Evolutionary conservation across 2,113 vertebrate species (phyloP).

Genomic region (Hymenochirus boettgeri): DNA sequence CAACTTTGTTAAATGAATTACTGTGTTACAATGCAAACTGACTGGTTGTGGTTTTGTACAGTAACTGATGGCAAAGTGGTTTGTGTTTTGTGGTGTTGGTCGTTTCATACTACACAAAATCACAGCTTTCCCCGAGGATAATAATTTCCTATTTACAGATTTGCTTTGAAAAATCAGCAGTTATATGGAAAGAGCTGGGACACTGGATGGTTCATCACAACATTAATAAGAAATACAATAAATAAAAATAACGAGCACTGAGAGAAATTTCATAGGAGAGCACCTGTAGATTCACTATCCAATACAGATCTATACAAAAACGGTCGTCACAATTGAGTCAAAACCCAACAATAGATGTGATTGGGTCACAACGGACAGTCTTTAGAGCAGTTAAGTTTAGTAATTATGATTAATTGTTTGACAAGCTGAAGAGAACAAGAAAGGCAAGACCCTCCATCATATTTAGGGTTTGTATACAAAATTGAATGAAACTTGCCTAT

Average conservation of each 20-base stretch:
- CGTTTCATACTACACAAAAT: not conserved
- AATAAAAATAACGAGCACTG: not conserved
- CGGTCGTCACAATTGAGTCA: too few relatives aligned
- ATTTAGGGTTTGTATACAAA: not conserved
- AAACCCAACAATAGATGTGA: constrained; percentile 1
- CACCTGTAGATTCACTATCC: not conserved
- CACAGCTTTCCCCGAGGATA: not conserved
- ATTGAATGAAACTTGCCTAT: not conserved
- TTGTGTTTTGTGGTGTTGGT: not conserved
- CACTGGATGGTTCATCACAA: too few relatives aligned
- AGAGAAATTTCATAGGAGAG: not conserved
- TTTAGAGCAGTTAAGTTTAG: not conserved
- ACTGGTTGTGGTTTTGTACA: not conserved
- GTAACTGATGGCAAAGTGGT: not conserved
- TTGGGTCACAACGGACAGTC: not conserved
- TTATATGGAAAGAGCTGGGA: not conserved
- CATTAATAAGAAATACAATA: not conserved
- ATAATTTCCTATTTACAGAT: constrained; percentile 24
- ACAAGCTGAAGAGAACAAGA: constrained; percentile 8
- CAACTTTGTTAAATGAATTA: not conserved
- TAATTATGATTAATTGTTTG: not conserved
- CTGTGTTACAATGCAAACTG: not conserved
- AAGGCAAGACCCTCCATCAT: not conserved
- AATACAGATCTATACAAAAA: not conserved
- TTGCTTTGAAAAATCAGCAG: constrained; percentile 12